Percentiles rank a stretch among this genome's conserved stretches.
These are phyloP conservation scores for Oscarella lobularis DNA, from an alignment of 37 sponge, comb jelly and placozoan species.

Conservation along the genomic window DNA sequence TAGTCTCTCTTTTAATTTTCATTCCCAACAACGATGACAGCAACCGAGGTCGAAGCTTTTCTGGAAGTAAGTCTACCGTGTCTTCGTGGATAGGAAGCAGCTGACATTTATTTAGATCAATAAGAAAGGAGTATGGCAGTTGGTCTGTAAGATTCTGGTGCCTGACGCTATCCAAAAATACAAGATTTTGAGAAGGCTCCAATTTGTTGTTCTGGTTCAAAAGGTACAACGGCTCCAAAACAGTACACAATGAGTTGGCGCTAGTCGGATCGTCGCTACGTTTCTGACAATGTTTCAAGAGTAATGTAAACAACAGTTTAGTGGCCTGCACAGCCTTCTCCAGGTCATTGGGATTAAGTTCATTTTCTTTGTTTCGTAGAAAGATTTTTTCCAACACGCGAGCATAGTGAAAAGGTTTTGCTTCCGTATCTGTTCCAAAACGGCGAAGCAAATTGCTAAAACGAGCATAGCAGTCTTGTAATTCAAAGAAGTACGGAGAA, in stretches of 20 bases:
- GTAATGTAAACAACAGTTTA: background rate
- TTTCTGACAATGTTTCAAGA: no score
- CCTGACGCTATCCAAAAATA: background rate
- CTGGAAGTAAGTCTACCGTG: background rate
- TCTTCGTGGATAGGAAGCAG: background rate
- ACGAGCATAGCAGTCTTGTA: no score
- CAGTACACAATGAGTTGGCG: no score
- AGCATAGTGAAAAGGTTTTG: background rate
- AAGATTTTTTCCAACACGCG: background rate
- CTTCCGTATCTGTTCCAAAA: background rate
- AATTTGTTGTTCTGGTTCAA: background rate
- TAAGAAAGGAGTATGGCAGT: background rate
- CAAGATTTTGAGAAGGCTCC: background rate
- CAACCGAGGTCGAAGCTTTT: background rate
- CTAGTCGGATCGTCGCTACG: no score
- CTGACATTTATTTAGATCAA: background rate
- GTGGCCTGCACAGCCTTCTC: no score
- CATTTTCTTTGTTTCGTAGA: background rate
- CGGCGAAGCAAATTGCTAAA: background rate
- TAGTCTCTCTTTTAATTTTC: no score
- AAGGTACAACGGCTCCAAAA: background rate
- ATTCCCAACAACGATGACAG: background rate
- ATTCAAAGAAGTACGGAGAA: no score
- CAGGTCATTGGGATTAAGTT: no score
- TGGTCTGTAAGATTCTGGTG: background rate